A percentile compares a stretch with the other conserved stretches of the same genome.
Evolutionary conservation across 1,140 invertebrate genomes (phyloP).

Genomic region (Leptinotarsa lineolata): DNA sequence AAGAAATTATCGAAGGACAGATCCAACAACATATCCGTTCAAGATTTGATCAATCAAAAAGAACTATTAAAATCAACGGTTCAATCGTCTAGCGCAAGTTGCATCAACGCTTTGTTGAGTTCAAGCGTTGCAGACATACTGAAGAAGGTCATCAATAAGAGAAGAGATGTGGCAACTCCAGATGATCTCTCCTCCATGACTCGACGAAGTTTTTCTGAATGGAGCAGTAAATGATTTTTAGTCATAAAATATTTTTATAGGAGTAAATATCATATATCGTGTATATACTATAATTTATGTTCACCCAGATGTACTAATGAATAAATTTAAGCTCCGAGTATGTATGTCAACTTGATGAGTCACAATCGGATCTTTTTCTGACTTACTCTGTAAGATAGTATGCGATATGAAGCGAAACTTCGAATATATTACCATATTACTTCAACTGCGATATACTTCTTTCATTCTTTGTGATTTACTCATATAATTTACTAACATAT

Average conservation of each 20-base stretch:
- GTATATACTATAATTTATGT: constrained; percentile 26
- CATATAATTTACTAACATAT: too few relatives aligned
- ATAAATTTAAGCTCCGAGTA: not conserved
- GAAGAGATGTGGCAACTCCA: constrained; percentile 44
- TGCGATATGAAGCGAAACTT: too few relatives aligned
- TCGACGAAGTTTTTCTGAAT: constrained; percentile 49
- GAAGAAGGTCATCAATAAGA: constrained; percentile 52
- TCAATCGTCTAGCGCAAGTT: constrained; percentile 51
- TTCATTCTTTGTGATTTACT: too few relatives aligned
- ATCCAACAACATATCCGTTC: constrained; percentile 44
- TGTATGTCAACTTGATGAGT: too few relatives aligned
- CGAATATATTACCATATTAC: too few relatives aligned
- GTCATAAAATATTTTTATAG: constrained; percentile 25
- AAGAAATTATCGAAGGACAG: constrained; percentile 37
- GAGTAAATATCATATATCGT: constrained; percentile 23
- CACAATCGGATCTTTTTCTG: too few relatives aligned
- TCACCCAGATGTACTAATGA: not conserved
- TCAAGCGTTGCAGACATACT: constrained; percentile 53
- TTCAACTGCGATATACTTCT: too few relatives aligned
- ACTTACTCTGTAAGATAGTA: too few relatives aligned
- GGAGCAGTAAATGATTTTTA: constrained; percentile 33
- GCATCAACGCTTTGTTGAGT: constrained; percentile 52
- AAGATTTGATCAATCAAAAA: constrained; percentile 43
- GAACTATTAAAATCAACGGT: constrained; percentile 38
- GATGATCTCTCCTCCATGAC: constrained; percentile 40